Conservation (phyloP, 92 coral and sea anemone genomes). For the Zoanthus solanderi region DNA sequence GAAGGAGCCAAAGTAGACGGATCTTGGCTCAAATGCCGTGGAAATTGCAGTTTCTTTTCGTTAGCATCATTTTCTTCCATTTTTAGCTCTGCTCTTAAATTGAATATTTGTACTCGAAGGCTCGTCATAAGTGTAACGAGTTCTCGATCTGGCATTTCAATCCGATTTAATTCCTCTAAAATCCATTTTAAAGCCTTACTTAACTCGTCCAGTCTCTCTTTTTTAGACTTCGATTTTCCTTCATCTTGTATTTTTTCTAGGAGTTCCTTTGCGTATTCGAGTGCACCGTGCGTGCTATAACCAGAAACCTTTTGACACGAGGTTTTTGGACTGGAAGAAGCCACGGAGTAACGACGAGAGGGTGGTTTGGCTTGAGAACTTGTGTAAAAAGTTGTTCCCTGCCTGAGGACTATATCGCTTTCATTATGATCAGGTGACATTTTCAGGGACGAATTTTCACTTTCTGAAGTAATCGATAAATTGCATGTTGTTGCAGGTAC, state of each 20-base stretch:
- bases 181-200: slow-evolving; percentile 90
- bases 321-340: slow-evolving; percentile 9
- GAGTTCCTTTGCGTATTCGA: slow-evolving; percentile 80
- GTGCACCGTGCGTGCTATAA: slow-evolving; percentile 87
- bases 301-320: slow-evolving; percentile 68
- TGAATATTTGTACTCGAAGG: slow-evolving; percentile 84
- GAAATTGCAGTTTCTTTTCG: slow-evolving; percentile 2
- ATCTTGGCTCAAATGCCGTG: slow-evolving; percentile 48
- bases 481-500: slow-evolving; percentile 1
- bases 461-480: background rate
- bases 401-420: background rate
- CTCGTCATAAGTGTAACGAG: slow-evolving; percentile 85
- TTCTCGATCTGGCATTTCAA: slow-evolving; percentile 82
- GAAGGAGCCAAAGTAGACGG: slow-evolving; percentile 25
- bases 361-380: background rate
- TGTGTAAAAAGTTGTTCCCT: background rate
- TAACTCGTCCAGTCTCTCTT: slow-evolving; percentile 81
- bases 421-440: background rate
- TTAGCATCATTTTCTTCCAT: slow-evolving; percentile 71
- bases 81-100: slow-evolving; percentile 76
- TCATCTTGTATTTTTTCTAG: slow-evolving; percentile 77
- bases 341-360: slow-evolving; percentile 18
- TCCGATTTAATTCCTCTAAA: slow-evolving; percentile 85
- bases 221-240: slow-evolving; percentile 80
- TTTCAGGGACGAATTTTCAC: slow-evolving; percentile 6